Base-by-base conservation (phyloP, 2,797 vertebrate genomes). In the Lates japonicus region DNA sequence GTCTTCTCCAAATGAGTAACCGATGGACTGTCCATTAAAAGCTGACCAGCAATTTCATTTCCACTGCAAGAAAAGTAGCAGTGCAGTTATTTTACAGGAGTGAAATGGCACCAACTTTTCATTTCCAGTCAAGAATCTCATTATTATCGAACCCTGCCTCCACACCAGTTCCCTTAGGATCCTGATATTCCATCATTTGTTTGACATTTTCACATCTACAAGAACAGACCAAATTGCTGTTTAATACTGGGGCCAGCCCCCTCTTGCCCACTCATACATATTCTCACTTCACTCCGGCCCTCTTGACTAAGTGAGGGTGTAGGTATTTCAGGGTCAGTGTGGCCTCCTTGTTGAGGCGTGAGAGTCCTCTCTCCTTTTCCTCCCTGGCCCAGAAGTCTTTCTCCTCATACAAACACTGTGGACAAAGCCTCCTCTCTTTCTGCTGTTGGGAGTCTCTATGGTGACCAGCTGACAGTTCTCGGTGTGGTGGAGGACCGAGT, bases 391-490 rank as follows among this genome's bases (percentile, higher is more conserved):
- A 83, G 54, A 78, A 73, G 57, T 41, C 49, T 88, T 85, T 84
- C 87, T 79, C 80, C 51, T 19, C 83, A 87, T 83, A 80, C 90
- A 92, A 92, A 93, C 85, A 92, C 67, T 44, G 44, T 3, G 31
- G 79, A 94, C 93, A 93, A 93, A 93, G 90, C 70, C 82, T 78
- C 88, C 84, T 92, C 83, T 80, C 89, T 89, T 86, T 90, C 86
- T 93, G 87, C 88, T 81, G 87, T 73, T n/a, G 57, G 57, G 76
- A 71, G 77, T 91, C 86, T 79, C 91, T 84, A 92, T 91, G 93
- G 92, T 37, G 85, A 88, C 90, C 76, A 49, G 19, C 4, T 35
- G 74, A 55, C 49, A 19, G 76, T 48, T 37, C 84, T 78, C 33
- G 9, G 80, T 70, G 80, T 37, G 80, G 55, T 60, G 66, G 62